phyloP scores from a whole-genome alignment of 2,113 vertebrate genomes.

The Proterorhinus semilunaris region DNA sequence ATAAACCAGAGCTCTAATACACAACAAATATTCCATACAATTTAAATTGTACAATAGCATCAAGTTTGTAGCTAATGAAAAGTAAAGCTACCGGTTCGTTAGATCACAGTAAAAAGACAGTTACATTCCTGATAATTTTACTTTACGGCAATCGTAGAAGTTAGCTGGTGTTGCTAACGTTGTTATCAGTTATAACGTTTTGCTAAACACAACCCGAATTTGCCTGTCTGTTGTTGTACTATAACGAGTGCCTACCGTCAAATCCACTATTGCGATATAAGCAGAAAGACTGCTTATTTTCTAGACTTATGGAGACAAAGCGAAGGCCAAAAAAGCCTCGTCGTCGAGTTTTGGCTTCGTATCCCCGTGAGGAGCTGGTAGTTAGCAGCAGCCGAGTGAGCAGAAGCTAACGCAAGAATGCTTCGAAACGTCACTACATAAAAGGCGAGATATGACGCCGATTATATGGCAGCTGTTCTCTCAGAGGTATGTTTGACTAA shows the following conservation, averaged over 20 bases:
- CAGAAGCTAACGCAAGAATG: not conserved
- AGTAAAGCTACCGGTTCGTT: too few relatives aligned
- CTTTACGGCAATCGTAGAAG: not conserved
- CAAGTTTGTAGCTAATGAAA: too few relatives aligned
- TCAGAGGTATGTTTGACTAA: accelerated
- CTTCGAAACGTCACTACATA: not conserved
- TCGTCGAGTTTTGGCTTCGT: constrained; percentile 61
- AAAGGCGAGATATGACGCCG: accelerated
- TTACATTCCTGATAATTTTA: too few relatives aligned
- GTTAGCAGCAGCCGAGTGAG: not conserved
- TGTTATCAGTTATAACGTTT: not conserved
- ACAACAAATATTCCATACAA: too few relatives aligned
- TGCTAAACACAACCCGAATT: not conserved
- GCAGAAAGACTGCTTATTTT: not conserved
- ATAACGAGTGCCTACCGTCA: not conserved
- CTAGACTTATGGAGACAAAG: constrained; percentile 48
- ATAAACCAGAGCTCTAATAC: too few relatives aligned
- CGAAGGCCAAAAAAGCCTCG: constrained; percentile 68
- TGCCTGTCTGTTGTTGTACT: not conserved
- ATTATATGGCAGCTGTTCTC: accelerated
- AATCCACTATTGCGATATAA: not conserved
- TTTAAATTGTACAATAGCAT: too few relatives aligned
- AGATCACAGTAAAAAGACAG: too few relatives aligned
- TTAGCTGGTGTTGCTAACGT: constrained; percentile 9
- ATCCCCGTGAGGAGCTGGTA: constrained; percentile 16